A percentile compares a stretch with the other conserved stretches of the same genome.
Evolutionary conservation across 2,113 vertebrate species (phyloP).

Genomic region (Pongo pygmaeus): DNA sequence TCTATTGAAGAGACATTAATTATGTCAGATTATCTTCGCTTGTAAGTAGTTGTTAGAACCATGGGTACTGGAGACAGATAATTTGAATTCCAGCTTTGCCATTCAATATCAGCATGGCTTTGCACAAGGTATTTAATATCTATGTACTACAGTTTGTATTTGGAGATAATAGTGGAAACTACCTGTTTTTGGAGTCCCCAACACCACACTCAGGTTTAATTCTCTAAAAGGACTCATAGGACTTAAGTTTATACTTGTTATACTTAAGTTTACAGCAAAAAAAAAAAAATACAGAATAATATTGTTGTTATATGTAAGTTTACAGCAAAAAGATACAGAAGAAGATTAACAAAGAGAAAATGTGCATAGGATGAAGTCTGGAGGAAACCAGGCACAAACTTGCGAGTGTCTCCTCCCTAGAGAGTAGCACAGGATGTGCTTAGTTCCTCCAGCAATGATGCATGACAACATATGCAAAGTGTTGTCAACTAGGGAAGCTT

Average conservation of each 20-base stretch:
- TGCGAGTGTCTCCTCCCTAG: neutral
- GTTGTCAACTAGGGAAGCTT: neutral
- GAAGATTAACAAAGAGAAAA: neutral
- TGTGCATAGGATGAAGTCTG: neutral
- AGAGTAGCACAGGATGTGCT: neutral
- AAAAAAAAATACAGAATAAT: neutral
- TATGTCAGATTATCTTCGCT: neutral
- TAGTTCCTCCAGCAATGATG: neutral
- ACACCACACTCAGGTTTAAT: neutral
- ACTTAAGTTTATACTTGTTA: neutral
- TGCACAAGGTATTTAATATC: neutral
- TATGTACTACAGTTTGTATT: neutral
- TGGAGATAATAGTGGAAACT: neutral
- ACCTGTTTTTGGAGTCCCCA: neutral
- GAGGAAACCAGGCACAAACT: neutral
- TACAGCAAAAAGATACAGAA: neutral
- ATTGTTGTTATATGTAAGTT: neutral
- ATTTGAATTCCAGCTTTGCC: neutral
- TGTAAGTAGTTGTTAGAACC: neutral
- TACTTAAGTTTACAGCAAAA: neutral
- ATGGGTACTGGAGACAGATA: neutral
- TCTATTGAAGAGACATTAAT: neutral
- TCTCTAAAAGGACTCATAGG: neutral
- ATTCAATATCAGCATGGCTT: neutral
- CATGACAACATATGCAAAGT: neutral